phyloP scores from a whole-genome alignment of 2,113 vertebrate genomes.

The Tragelaphus imberbis region DNA sequence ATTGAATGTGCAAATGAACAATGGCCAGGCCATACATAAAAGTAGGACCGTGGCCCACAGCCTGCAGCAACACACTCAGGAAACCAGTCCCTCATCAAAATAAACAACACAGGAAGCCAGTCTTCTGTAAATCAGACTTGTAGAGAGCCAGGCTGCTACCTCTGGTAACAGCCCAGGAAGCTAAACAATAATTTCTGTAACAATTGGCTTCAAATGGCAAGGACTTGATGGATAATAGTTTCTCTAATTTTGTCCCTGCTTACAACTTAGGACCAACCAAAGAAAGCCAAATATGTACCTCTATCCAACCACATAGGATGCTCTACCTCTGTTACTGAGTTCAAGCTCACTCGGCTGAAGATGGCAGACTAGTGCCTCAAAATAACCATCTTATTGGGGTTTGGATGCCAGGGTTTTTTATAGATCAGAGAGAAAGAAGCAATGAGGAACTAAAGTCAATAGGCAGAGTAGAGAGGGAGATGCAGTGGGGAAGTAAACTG shows the following conservation, averaged over 20 bases:
- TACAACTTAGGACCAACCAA: background rate
- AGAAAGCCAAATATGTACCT: background rate
- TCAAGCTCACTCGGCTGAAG: background rate
- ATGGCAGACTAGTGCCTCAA: background rate
- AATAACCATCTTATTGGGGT: background rate
- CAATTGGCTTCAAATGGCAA: background rate
- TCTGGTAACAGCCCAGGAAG: background rate
- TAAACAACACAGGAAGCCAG: background rate
- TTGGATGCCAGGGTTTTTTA: background rate
- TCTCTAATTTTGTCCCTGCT: background rate
- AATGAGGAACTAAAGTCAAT: background rate
- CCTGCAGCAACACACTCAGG: background rate
- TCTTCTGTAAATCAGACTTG: background rate
- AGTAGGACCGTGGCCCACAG: background rate
- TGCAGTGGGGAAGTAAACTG: background rate
- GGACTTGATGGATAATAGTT: background rate
- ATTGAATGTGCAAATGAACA: background rate
- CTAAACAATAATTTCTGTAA: background rate
- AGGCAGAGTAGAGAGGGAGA: background rate
- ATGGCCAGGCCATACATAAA: background rate
- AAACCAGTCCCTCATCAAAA: background rate
- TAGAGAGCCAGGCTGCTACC: background rate
- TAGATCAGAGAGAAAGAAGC: background rate
- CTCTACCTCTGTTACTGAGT: background rate
- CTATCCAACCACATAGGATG: background rate